Evolutionary conservation across 2,113 vertebrate species (phyloP).

Genomic region (Pterocles gutturalis): DNA sequence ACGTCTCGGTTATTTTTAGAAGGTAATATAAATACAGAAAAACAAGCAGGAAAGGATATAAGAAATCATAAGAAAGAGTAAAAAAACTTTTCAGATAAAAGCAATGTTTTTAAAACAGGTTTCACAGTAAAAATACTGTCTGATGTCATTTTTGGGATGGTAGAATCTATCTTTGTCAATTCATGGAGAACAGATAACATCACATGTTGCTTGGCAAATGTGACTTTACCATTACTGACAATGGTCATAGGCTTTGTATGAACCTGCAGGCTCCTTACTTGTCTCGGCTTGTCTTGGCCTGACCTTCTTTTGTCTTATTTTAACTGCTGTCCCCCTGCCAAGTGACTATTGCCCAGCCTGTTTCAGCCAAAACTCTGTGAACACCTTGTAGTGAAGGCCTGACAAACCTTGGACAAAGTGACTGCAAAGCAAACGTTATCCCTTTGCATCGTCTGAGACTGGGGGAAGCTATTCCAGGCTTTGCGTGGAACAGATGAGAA

Average conservation of each 20-base stretch:
- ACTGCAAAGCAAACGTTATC: background rate
- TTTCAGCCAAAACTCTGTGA: background rate
- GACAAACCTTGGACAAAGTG: background rate
- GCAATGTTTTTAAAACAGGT: background rate
- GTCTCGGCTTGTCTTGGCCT: background rate
- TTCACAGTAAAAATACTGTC: background rate
- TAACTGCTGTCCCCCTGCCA: background rate
- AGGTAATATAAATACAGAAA: background rate
- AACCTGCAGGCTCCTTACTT: background rate
- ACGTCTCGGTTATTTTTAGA: background rate
- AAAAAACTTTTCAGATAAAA: background rate
- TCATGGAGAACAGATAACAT: background rate
- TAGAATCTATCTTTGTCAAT: background rate
- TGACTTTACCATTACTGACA: background rate
- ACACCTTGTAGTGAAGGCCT: background rate
- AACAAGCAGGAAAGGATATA: background rate
- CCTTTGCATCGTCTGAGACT: background rate
- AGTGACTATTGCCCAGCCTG: background rate
- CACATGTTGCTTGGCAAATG: background rate
- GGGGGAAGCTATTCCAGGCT: background rate
- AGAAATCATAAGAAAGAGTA: background rate
- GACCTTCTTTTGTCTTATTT: background rate
- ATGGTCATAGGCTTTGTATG: background rate
- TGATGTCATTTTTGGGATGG: background rate
- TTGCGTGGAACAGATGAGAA: background rate